These are phyloP conservation scores for Thryonomys swinderianus DNA, from an alignment of 2,113 vertebrate genomes.

Conservation along the genomic window DNA sequence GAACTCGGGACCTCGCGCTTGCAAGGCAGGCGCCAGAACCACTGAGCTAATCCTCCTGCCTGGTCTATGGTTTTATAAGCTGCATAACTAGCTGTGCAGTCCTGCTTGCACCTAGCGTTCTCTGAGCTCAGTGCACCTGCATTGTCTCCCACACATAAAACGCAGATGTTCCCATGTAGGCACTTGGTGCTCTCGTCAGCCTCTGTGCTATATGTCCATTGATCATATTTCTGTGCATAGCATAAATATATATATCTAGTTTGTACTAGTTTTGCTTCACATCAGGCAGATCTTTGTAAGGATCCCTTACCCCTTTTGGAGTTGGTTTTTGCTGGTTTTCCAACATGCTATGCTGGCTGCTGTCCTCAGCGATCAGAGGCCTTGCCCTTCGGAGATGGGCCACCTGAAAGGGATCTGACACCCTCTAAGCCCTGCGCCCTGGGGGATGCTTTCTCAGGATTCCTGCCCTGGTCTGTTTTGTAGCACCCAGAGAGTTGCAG, in stretches of 20 bases:
- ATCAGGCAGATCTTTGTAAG: too few relatives aligned
- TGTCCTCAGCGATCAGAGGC: fast-evolving
- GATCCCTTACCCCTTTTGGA: fast-evolving
- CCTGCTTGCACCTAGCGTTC: neutral
- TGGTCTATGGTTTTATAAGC: neutral
- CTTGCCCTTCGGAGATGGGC: fast-evolving
- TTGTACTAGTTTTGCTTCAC: neutral
- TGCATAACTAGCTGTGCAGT: neutral
- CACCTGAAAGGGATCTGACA: neutral
- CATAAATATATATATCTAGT: fast-evolving
- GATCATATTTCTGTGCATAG: neutral
- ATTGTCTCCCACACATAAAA: neutral
- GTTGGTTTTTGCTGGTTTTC: neutral
- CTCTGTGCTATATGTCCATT: too few relatives aligned
- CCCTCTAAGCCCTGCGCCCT: fast-evolving
- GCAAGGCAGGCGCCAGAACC: too few relatives aligned
- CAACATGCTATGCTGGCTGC: fast-evolving
- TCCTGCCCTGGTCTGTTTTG: too few relatives aligned
- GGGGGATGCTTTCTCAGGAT: neutral
- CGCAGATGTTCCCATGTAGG: fast-evolving
- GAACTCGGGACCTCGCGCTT: too few relatives aligned
- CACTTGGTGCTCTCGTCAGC: fast-evolving
- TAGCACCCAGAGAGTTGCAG: fast-evolving
- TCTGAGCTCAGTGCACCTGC: neutral
- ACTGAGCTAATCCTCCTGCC: too few relatives aligned